phyloP scores from a whole-genome alignment of 1,140 invertebrate genomes.

The Drosophila kurseongensis region DNA sequence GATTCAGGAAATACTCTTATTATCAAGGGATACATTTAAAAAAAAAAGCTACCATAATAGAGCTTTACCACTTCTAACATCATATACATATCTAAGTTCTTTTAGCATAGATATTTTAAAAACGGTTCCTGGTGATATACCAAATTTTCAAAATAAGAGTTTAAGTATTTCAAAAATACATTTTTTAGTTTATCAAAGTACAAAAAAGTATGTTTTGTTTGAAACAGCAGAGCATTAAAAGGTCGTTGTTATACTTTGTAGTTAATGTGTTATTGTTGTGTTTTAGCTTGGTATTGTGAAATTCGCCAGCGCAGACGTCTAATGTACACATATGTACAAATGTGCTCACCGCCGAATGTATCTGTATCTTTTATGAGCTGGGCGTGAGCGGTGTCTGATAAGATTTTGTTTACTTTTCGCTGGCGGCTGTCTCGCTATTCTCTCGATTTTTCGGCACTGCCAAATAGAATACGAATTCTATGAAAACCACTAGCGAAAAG shows the following conservation, averaged over 20 bases:
- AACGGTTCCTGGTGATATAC: too few species aligned
- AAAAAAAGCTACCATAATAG: too few species aligned
- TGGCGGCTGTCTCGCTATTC: slow-evolving; percentile 39
- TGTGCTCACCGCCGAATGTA: slow-evolving; percentile 14
- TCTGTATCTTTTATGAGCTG: slow-evolving; percentile 46
- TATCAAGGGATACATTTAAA: too few species aligned
- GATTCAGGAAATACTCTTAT: slow-evolving; percentile 4
- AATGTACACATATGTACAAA: slow-evolving; percentile 21
- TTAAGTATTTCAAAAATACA: too few species aligned
- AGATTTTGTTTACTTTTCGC: slow-evolving; percentile 52
- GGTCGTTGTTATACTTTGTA: slow-evolving; percentile 1
- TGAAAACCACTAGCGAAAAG: slow-evolving; percentile 12
- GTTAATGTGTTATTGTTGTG: slow-evolving; percentile 8
- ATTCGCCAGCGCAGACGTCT: slow-evolving; percentile 37
- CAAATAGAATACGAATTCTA: slow-evolving; percentile 33
- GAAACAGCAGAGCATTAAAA: slow-evolving; percentile 1
- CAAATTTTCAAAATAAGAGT: too few species aligned
- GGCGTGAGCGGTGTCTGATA: slow-evolving; percentile 51
- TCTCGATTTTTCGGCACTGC: slow-evolving; percentile 41
- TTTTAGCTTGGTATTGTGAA: slow-evolving; percentile 43
- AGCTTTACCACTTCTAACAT: too few species aligned
- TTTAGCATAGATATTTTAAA: too few species aligned
- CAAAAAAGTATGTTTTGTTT: too few species aligned
- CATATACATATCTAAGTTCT: too few species aligned
- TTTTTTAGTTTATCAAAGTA: too few species aligned